A percentile compares a stretch with the other conserved stretches of the same genome.
phyloP scores from a whole-genome alignment of 92 coral and sea anemone genomes.

The Palythoa grandis region DNA sequence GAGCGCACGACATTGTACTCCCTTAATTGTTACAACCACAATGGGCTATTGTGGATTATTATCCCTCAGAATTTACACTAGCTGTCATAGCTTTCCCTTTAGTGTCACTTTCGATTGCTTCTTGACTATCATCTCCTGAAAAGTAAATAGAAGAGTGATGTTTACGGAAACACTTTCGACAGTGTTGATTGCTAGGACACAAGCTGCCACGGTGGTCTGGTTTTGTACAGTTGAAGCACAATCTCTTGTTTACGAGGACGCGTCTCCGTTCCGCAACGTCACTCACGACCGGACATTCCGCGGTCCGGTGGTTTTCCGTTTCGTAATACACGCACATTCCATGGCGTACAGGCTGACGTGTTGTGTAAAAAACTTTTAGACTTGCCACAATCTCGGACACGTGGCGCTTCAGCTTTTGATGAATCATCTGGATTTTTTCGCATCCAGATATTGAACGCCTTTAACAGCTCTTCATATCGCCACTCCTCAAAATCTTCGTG shows the following conservation, averaged over 20 bases:
- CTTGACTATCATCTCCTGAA: background rate
- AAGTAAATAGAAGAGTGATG: conserved; percentile 2
- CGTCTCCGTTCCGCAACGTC: conserved; percentile 17
- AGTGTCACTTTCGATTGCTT: background rate
- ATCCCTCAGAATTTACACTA: background rate
- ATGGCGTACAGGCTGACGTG: conserved; percentile 1
- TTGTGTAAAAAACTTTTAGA: conserved; percentile 1
- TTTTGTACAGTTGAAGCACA: conserved; percentile 28
- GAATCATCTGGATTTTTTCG: background rate
- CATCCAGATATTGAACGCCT: background rate
- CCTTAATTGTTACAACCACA: too few relatives aligned
- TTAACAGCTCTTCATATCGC: conserved; percentile 3
- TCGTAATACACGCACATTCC: background rate
- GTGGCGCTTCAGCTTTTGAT: conserved; percentile 12
- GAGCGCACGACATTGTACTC: too few relatives aligned
- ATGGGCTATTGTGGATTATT: too few relatives aligned
- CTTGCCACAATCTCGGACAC: background rate
- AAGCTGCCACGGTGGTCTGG: conserved; percentile 25
- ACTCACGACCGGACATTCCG: conserved; percentile 12
- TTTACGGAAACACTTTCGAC: conserved; percentile 19
- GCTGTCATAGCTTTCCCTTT: conserved; percentile 26
- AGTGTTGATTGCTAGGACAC: conserved; percentile 29
- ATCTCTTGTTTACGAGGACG: conserved; percentile 2
- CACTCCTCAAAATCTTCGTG: conserved; percentile 5
- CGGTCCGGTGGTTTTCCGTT: conserved; percentile 4